phyloP scores from a whole-genome alignment of 2,888 invertebrate genomes.

The Drosophila ustulata region DNA sequence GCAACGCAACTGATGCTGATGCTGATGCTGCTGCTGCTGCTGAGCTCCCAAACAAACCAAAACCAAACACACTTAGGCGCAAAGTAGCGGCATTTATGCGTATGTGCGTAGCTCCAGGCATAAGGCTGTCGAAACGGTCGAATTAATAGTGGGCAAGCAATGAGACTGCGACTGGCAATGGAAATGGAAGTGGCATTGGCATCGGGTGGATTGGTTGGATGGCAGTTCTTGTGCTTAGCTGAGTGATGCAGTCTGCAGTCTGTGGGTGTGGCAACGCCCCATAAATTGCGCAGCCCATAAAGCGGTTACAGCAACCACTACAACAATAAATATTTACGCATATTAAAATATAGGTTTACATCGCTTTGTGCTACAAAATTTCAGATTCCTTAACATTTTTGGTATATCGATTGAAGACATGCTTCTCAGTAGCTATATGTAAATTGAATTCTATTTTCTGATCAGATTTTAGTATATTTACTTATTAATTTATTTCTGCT shows the following conservation, averaged over 20 bases:
- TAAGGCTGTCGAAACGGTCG: slow-evolving; percentile 11
- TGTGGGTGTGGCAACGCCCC: not conserved
- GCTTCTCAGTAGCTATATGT: no score
- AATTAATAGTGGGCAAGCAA: slow-evolving; percentile 13
- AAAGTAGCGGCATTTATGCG: slow-evolving; percentile 73
- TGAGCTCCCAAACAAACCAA: not conserved
- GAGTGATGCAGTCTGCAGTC: slow-evolving; percentile 11
- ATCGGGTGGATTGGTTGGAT: not conserved
- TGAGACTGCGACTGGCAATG: not conserved
- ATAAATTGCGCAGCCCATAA: not conserved
- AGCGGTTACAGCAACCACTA: not conserved
- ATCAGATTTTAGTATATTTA: no score
- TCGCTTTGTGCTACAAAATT: no score
- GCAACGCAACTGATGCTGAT: not conserved
- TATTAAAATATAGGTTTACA: not conserved
- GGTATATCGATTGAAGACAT: no score
- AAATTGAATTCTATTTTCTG: no score
- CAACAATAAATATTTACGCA: not conserved
- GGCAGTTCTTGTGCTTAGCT: not conserved
- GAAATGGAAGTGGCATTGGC: not conserved
- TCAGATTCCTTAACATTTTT: no score
- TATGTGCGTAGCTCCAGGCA: slow-evolving; percentile 50
- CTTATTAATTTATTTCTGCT: no score
- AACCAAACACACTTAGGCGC: slow-evolving; percentile 56
- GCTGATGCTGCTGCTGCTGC: not conserved